Evolutionary conservation across 2,113 vertebrate species (phyloP).

Genomic region (Xerus inauris): DNA sequence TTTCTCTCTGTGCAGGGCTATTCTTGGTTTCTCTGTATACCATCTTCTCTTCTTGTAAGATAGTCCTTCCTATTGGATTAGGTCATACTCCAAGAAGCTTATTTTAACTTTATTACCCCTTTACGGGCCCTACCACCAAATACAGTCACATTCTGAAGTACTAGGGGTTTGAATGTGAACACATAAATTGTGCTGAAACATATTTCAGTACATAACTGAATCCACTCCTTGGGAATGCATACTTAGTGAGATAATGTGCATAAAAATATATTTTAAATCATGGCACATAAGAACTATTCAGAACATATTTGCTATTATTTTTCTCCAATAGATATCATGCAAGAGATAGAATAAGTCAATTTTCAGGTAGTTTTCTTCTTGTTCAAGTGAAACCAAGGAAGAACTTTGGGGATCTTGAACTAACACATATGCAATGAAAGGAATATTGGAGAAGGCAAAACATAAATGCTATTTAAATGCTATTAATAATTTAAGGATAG

Average conservation of each 20-base stretch:
- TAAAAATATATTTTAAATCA: not conserved
- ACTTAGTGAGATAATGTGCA: not conserved
- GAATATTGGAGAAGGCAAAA: not conserved
- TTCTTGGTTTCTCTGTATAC: not conserved
- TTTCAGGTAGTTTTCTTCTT: not conserved
- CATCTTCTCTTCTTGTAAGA: not conserved
- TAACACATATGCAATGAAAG: not conserved
- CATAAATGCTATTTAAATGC: not conserved
- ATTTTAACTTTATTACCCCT: not conserved
- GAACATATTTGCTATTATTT: not conserved
- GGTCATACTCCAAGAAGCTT: not conserved
- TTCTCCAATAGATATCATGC: not conserved
- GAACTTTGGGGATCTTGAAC: not conserved
- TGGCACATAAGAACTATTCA: not conserved
- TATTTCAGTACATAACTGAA: not conserved
- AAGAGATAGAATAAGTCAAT: not conserved
- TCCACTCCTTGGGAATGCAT: not conserved
- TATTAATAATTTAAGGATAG: not conserved
- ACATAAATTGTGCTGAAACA: not conserved
- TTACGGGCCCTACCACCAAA: not conserved
- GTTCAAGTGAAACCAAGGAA: not conserved
- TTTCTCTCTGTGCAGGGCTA: too few relatives aligned
- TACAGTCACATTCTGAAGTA: not conserved
- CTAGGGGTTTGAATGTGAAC: not conserved
- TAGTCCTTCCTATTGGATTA: not conserved